phyloP scores from a whole-genome alignment of 2,113 vertebrate species.

The Brachyhypopomus gauderio region DNA sequence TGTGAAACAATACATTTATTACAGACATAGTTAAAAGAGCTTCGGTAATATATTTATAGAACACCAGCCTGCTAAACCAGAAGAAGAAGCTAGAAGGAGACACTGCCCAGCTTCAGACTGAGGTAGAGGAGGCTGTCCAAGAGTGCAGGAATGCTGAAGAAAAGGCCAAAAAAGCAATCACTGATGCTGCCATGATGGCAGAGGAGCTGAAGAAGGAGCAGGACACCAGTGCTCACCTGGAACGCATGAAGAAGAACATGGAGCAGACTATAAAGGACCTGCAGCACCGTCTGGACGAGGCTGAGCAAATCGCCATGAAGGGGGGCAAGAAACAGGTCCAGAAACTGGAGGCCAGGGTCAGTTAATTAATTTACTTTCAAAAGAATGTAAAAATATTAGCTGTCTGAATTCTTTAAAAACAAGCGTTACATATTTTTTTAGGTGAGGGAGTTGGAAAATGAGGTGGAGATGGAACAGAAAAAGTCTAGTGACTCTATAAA shows the following conservation, averaged over 20 bases:
- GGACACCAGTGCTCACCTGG: constrained; percentile 88
- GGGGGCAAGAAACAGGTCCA: constrained; percentile 86
- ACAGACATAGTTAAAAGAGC: no score
- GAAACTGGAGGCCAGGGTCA: constrained; percentile 81
- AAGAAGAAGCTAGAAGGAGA: constrained; percentile 76
- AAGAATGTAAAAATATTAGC: no score
- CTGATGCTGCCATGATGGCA: constrained; percentile 85
- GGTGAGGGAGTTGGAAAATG: constrained; percentile 83
- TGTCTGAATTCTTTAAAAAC: no score
- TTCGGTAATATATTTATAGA: no score
- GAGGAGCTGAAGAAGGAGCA: constrained; percentile 92
- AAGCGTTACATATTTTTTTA: constrained; percentile 28
- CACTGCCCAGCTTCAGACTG: constrained; percentile 52
- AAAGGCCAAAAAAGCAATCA: constrained; percentile 78
- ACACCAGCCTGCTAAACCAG: constrained; percentile 54
- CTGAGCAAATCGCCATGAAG: constrained; percentile 83
- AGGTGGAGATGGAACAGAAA: constrained; percentile 69
- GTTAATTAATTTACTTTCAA: no score
- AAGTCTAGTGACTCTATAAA: constrained; percentile 76
- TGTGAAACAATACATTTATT: no score
- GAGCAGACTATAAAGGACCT: constrained; percentile 86
- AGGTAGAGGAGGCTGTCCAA: constrained; percentile 56
- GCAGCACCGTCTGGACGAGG: constrained; percentile 82
- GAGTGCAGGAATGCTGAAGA: constrained; percentile 60
- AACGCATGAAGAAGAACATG: constrained; percentile 88